Conservation (phyloP, 1,140 invertebrate genomes). For the Pachypeltis micranthus region DNA sequence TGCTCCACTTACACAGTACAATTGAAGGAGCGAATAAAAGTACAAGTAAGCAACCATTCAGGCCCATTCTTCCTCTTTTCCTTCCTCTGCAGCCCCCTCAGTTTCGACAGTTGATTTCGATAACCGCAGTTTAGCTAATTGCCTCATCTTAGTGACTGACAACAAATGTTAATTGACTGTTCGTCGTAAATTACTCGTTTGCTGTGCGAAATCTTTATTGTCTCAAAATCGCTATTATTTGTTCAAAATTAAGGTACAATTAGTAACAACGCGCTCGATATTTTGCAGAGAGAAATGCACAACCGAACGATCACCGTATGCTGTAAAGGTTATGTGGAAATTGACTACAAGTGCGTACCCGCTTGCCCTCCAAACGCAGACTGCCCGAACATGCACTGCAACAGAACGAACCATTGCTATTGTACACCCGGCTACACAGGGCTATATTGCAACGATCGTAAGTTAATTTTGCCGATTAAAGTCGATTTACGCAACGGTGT, state of each 20-base stretch:
- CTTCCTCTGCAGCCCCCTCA: too few species aligned
- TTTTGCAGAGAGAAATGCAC: constrained; percentile 25
- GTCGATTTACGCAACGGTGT: too few species aligned
- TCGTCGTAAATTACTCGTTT: too few species aligned
- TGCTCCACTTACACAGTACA: constrained; percentile 27
- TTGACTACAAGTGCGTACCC: constrained; percentile 24
- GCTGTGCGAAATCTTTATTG: too few species aligned
- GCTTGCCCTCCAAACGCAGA: constrained; percentile 20
- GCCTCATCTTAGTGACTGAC: background rate
- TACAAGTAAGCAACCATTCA: constrained; percentile 20
- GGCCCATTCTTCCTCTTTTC: background rate
- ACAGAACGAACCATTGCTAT: constrained; percentile 44
- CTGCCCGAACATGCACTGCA: constrained; percentile 25
- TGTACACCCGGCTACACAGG: constrained; percentile 70
- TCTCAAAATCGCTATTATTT: too few species aligned
- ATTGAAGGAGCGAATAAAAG: constrained; percentile 23
- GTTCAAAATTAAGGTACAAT: too few species aligned
- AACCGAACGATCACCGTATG: constrained; percentile 26
- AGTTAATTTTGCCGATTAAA: too few species aligned
- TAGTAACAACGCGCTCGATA: too few species aligned
- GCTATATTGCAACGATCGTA: constrained; percentile 59
- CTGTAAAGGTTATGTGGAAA: constrained; percentile 24
- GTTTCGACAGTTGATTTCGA: background rate
- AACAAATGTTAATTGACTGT: constrained; percentile 2
- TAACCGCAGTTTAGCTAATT: background rate